phyloP scores from a whole-genome alignment of 1,140 invertebrate genomes.

The Mamestra configurata region DNA sequence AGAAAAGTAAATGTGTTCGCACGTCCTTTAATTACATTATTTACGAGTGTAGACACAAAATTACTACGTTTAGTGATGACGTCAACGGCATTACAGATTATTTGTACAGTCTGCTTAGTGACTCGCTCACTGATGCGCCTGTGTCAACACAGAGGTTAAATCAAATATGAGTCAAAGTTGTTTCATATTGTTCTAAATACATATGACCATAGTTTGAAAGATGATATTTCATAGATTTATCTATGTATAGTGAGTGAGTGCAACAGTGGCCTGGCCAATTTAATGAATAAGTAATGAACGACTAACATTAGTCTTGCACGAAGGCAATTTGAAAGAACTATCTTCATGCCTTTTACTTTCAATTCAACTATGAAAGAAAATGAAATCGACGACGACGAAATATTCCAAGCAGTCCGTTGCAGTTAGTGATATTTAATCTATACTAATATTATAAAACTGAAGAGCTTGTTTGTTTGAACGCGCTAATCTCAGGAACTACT shows the following conservation, averaged over 20 bases:
- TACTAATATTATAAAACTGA: no score
- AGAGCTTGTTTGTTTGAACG: no score
- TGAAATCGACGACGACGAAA: neutral
- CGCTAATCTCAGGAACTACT: no score
- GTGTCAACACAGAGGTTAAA: slow-evolving; percentile 8
- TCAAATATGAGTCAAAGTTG: slow-evolving; percentile 28
- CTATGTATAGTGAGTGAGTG: no score
- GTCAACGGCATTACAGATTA: neutral
- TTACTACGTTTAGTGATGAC: neutral
- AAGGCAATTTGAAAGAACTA: slow-evolving; percentile 20
- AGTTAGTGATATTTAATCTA: no score
- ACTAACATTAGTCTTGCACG: slow-evolving; percentile 18
- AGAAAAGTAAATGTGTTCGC: neutral
- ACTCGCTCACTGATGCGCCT: neutral
- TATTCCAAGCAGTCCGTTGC: no score
- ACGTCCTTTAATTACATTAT: slow-evolving; percentile 16
- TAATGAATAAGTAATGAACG: slow-evolving; percentile 27
- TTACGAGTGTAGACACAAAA: neutral
- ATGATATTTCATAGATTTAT: no score
- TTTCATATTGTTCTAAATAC: no score
- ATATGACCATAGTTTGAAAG: neutral
- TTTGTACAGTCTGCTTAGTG: neutral
- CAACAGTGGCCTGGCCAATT: neutral
- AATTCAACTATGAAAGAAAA: neutral
- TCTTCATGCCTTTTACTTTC: neutral